These are phyloP conservation scores for Ophion ellenae DNA, from an alignment of 2,888 invertebrate species.

Conservation along the genomic window DNA sequence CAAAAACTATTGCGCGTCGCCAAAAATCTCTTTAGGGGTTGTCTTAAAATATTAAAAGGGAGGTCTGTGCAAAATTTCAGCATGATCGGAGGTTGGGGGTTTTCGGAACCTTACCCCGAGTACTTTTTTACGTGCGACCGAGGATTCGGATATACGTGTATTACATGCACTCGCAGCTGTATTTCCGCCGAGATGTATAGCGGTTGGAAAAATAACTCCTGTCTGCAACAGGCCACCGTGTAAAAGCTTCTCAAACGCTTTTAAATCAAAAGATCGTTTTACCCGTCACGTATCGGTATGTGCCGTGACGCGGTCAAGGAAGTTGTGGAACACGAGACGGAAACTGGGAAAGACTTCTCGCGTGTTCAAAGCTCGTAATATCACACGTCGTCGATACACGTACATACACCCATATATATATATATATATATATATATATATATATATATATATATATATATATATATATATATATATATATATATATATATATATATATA, in stretches of 20 bases:
- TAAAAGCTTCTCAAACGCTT: constrained; percentile 31
- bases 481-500: background rate
- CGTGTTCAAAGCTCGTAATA: constrained; percentile 57
- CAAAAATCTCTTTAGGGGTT: too few relatives aligned
- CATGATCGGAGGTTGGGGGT: too few relatives aligned
- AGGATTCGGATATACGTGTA: too few relatives aligned
- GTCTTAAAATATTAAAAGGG: too few relatives aligned
- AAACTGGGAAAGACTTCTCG: constrained; percentile 58
- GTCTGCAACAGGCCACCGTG: constrained; percentile 11
- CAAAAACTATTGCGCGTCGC: too few relatives aligned
- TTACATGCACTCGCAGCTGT: too few relatives aligned
- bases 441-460: constrained; percentile 4
- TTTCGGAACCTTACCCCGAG: too few relatives aligned
- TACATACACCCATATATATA: constrained; percentile 22
- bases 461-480: constrained; percentile 3
- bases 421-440: constrained; percentile 1
- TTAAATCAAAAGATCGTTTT: constrained; percentile 51
- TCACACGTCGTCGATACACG: constrained; percentile 49
- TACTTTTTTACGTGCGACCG: too few relatives aligned
- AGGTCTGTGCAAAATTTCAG: too few relatives aligned
- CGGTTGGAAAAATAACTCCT: background rate
- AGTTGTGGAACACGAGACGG: constrained; percentile 56
- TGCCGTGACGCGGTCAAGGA: constrained; percentile 40
- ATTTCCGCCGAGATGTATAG: too few relatives aligned
- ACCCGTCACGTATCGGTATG: constrained; percentile 27